phyloP scores from a whole-genome alignment of 1,140 invertebrate genomes.

The Phocides pigmalion region DNA sequence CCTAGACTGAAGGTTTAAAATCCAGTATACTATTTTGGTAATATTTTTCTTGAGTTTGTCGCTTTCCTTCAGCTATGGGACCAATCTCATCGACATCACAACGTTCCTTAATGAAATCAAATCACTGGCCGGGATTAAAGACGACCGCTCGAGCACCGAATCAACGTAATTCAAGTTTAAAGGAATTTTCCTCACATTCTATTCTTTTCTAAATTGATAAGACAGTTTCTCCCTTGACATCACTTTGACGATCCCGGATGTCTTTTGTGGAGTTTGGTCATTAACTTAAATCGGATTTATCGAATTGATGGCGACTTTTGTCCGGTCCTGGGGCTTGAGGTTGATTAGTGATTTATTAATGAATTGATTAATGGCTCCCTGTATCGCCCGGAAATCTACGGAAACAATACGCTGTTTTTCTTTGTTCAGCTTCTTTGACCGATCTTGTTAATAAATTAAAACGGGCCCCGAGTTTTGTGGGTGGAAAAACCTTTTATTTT shows the following conservation, averaged over 20 bases:
- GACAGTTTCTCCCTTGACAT: slow-evolving; percentile 31
- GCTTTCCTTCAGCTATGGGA: not conserved
- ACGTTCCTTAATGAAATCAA: slow-evolving; percentile 47
- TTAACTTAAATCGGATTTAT: slow-evolving; percentile 46
- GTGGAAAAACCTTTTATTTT: not conserved
- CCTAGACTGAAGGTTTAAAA: too few relatives aligned
- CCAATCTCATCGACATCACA: slow-evolving; percentile 25
- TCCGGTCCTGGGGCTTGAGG: slow-evolving; percentile 12
- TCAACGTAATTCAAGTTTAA: slow-evolving; percentile 47
- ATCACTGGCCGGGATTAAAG: slow-evolving; percentile 41
- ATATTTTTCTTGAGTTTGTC: not conserved
- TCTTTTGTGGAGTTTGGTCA: slow-evolving; percentile 45
- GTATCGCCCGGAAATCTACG: slow-evolving; percentile 3
- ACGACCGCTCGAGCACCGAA: slow-evolving; percentile 37
- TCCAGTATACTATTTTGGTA: too few relatives aligned
- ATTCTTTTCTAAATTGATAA: slow-evolving; percentile 37
- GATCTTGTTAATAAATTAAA: slow-evolving; percentile 15
- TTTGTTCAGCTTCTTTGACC: slow-evolving; percentile 13
- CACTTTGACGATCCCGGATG: slow-evolving; percentile 39
- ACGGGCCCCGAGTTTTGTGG: not conserved
- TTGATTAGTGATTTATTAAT: slow-evolving; percentile 50
- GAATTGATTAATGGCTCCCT: slow-evolving; percentile 41
- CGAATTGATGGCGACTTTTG: slow-evolving; percentile 40
- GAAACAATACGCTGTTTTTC: slow-evolving; percentile 16
- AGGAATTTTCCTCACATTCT: slow-evolving; percentile 39